Percentiles rank a stretch among this genome's conserved stretches.
Evolutionary conservation across 2,888 invertebrate species (phyloP).

Genomic region (Drosophila peninsularis): DNA sequence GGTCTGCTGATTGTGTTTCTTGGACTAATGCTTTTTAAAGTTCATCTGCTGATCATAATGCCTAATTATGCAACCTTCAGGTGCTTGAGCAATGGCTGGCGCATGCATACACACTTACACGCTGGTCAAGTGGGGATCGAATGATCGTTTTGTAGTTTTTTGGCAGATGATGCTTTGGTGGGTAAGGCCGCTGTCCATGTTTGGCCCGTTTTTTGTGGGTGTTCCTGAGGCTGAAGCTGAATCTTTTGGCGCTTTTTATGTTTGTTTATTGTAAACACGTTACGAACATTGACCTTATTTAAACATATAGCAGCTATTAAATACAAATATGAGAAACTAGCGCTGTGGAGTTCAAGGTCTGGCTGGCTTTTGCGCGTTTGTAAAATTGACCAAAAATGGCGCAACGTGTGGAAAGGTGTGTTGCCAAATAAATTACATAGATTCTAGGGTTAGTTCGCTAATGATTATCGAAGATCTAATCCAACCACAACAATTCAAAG

Average conservation of each 20-base stretch:
- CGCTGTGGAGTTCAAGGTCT: conserved; percentile 66
- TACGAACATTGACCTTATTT: conserved; percentile 72
- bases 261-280: conserved; percentile 64
- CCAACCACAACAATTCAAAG: conserved; percentile 8
- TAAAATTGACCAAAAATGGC: conserved; percentile 43
- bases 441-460: conserved; percentile 43
- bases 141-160: conserved; percentile 8
- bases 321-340: conserved; percentile 28
- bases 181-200: conserved; percentile 52
- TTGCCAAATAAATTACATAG: neutral
- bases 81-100: conserved; percentile 37
- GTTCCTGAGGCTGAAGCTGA: conserved; percentile 35
- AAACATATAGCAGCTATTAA: conserved; percentile 40
- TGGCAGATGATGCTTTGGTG: conserved; percentile 59
- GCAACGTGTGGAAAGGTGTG: conserved; percentile 14
- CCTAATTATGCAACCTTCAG: conserved; percentile 68
- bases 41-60: conserved; percentile 35
- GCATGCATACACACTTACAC: neutral
- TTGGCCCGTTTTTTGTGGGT: conserved; percentile 67
- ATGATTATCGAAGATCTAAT: conserved; percentile 23
- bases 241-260: conserved; percentile 37
- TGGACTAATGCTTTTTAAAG: conserved; percentile 32
- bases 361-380: conserved; percentile 31
- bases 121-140: conserved; percentile 53
- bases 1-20: conserved; percentile 28